These are phyloP conservation scores for Raja brachyura DNA, from an alignment of 2,113 vertebrate species.

Conservation along the genomic window DNA sequence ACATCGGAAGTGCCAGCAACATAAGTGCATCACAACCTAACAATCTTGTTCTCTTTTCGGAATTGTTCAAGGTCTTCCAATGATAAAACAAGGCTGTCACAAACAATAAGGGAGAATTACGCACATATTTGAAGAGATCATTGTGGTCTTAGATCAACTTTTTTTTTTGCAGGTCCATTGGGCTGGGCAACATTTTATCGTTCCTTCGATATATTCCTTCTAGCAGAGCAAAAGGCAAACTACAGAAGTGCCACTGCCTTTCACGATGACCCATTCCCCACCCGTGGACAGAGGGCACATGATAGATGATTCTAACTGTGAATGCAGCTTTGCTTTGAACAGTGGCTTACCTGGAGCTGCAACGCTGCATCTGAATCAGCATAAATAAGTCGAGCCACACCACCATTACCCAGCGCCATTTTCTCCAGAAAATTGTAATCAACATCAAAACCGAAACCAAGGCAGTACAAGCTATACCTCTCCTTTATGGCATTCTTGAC, in stretches of 20 bases:
- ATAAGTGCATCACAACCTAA: not conserved
- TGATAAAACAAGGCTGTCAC: not conserved
- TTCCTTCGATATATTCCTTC: not conserved
- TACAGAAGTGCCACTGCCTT: not conserved
- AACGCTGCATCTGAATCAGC: conserved; percentile 74
- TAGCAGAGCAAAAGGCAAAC: not conserved
- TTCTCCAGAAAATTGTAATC: conserved; percentile 77
- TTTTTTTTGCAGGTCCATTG: not conserved
- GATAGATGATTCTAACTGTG: not conserved
- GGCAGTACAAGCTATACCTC: conserved; percentile 70
- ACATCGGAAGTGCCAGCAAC: not conserved
- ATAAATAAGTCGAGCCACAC: conserved; percentile 79
- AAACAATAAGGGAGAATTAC: not conserved
- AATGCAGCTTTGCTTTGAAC: not conserved
- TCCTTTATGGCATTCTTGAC: conserved; percentile 54
- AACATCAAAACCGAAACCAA: conserved; percentile 80
- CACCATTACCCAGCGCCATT: conserved; percentile 72
- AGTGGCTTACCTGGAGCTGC: conserved; percentile 77
- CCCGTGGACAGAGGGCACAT: not conserved
- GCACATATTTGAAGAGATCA: not conserved
- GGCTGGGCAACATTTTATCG: not conserved
- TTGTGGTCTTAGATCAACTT: not conserved
- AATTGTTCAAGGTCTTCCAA: not conserved
- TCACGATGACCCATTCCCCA: not conserved
- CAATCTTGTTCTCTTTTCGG: not conserved